Percentiles rank a stretch among this genome's conserved stretches.
phyloP scores from a whole-genome alignment of 2,888 invertebrate species.

The Andrena bicolor region DNA sequence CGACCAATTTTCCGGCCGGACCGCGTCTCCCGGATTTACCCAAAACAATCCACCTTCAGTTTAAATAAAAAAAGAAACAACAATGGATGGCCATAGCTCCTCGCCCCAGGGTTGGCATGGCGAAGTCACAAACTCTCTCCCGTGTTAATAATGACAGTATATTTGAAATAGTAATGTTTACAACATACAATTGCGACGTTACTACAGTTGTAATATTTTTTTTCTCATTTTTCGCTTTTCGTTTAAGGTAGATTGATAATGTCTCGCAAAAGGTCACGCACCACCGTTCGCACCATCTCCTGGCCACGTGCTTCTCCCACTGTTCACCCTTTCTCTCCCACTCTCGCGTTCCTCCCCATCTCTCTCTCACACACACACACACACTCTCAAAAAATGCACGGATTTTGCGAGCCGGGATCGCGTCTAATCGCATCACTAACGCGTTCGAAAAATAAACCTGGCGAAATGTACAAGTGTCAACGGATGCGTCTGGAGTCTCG shows the following conservation, averaged over 20 bases:
- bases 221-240: slow-evolving; percentile 35
- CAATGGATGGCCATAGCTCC: no score
- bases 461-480: slow-evolving; percentile 61
- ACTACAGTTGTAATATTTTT: slow-evolving; percentile 66
- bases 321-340: slow-evolving; percentile 34
- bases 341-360: slow-evolving; percentile 21
- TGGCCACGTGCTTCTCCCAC: slow-evolving; percentile 37
- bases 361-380: slow-evolving; percentile 25
- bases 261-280: slow-evolving; percentile 66
- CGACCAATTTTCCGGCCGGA: no score
- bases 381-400: slow-evolving; percentile 24
- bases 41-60: no score
- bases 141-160: slow-evolving; percentile 76
- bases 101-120: not conserved
- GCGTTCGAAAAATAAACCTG: slow-evolving; percentile 68
- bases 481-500: slow-evolving; percentile 39
- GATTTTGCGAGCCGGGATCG: slow-evolving; percentile 56
- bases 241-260: slow-evolving; percentile 74
- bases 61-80: no score
- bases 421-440: slow-evolving; percentile 70
- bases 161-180: slow-evolving; percentile 80
- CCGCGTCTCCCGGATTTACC: no score
- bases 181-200: slow-evolving; percentile 79
- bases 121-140: slow-evolving; percentile 56
- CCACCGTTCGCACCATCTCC: slow-evolving; percentile 37